Evolutionary conservation across 2,888 invertebrate species (phyloP).

Genomic region (Coremacera marginata): DNA sequence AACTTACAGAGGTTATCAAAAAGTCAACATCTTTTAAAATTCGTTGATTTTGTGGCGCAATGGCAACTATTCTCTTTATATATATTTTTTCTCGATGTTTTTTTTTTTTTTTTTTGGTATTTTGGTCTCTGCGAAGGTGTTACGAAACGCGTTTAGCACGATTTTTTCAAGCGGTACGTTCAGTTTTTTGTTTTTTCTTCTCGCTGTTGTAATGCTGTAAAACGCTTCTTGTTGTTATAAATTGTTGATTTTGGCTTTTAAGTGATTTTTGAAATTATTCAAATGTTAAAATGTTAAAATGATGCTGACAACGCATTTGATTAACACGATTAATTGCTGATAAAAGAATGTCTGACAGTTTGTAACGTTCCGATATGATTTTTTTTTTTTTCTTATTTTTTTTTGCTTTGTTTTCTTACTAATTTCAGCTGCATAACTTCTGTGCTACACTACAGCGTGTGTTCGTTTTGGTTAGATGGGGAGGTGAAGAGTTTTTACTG

Average conservation of each 20-base stretch:
- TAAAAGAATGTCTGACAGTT: constrained; percentile 59
- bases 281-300: constrained; percentile 56
- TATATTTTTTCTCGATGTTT: background rate
- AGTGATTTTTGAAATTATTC: constrained; percentile 38
- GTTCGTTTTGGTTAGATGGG: background rate
- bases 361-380: constrained; percentile 37
- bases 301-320: constrained; percentile 67
- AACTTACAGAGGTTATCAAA: constrained; percentile 38
- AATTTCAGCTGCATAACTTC: constrained; percentile 21
- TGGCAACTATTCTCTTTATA: constrained; percentile 34
- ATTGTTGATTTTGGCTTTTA: background rate
- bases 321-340: constrained; percentile 67
- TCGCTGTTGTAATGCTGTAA: background rate
- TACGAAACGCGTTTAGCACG: background rate
- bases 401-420: constrained; percentile 33
- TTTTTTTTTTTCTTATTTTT: constrained; percentile 30
- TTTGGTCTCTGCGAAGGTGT: background rate
- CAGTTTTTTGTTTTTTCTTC: background rate
- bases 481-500: background rate
- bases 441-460: constrained; percentile 27
- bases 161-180: background rate
- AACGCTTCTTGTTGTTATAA: background rate
- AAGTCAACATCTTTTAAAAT: constrained; percentile 41
- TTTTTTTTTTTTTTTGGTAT: background rate
- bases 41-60: constrained; percentile 41